phyloP scores from a whole-genome alignment of 1,140 invertebrate species.

The Wiebesia pumilae region DNA sequence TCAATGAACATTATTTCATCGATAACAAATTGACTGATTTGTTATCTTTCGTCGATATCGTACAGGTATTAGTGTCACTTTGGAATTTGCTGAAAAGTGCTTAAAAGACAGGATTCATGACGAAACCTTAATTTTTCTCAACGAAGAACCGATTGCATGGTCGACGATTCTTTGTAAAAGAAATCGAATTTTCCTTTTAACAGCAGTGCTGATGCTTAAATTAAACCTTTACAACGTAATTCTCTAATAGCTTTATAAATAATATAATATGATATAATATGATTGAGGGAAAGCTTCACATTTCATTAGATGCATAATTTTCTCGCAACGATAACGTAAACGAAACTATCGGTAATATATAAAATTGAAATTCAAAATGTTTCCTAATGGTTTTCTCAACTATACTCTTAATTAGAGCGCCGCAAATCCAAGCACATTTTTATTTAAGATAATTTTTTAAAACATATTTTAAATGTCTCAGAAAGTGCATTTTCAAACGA shows the following conservation, averaged over 20 bases:
- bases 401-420: no score
- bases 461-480: no score
- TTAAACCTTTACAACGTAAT: conserved; percentile 59
- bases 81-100: conserved; percentile 60
- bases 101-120: conserved; percentile 53
- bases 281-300: no score
- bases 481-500: no score
- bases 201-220: conserved; percentile 57
- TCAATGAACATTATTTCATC: no score
- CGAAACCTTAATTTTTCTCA: conserved; percentile 8
- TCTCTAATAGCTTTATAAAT: background rate
- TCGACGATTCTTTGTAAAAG: conserved; percentile 51
- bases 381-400: no score
- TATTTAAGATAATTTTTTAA: no score
- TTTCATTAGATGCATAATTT: no score
- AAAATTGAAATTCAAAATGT: no score
- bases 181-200: conserved; percentile 52
- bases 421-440: no score
- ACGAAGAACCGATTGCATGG: conserved; percentile 58
- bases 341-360: background rate
- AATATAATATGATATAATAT: background rate
- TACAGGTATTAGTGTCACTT: conserved; percentile 58
- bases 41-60: background rate
- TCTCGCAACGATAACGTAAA: background rate
- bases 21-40: background rate